Conservation (phyloP, 2,888 invertebrate genomes). For the Venusia cambrica region DNA sequence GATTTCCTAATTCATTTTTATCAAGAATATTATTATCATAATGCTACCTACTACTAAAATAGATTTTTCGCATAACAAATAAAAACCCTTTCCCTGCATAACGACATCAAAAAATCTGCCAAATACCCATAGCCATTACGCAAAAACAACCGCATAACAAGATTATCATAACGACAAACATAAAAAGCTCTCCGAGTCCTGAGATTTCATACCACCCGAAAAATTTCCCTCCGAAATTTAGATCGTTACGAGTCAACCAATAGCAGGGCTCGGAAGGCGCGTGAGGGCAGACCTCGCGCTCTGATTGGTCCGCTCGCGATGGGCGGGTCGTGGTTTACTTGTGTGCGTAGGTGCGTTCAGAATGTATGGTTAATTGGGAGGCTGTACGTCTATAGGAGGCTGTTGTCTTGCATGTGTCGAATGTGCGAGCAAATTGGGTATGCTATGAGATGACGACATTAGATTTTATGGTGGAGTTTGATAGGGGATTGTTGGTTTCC, state of each 20-base stretch:
- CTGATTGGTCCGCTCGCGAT: constrained; percentile 55
- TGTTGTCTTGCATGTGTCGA: constrained; percentile 41
- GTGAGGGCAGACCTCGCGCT: constrained; percentile 54
- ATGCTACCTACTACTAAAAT: constrained; percentile 3
- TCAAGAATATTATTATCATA: too few species aligned
- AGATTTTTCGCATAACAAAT: constrained; percentile 8
- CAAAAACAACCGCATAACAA: constrained; percentile 69
- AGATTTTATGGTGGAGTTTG: constrained; percentile 32
- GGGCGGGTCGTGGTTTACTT: constrained; percentile 53
- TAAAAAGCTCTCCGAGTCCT: constrained; percentile 31
- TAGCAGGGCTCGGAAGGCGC: constrained; percentile 47
- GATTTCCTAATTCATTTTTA: too few species aligned
- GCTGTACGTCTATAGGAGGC: constrained; percentile 31
- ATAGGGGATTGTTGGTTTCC: constrained; percentile 26
- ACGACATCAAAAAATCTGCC: constrained; percentile 30
- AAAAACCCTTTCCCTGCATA: constrained; percentile 23
- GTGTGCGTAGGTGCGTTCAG: constrained; percentile 57
- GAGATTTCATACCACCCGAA: constrained; percentile 71
- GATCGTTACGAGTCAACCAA: constrained; percentile 67
- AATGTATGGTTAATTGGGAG: constrained; percentile 58
- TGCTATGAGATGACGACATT: constrained; percentile 34
- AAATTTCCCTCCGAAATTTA: constrained; percentile 67
- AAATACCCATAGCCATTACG: constrained; percentile 55
- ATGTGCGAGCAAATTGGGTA: constrained; percentile 45
- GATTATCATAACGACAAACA: constrained; percentile 63